A percentile compares a stretch with the other conserved stretches of the same genome.
Conservation (phyloP, 2,797 vertebrate species). For the Dermochelys coriacea region DNA sequence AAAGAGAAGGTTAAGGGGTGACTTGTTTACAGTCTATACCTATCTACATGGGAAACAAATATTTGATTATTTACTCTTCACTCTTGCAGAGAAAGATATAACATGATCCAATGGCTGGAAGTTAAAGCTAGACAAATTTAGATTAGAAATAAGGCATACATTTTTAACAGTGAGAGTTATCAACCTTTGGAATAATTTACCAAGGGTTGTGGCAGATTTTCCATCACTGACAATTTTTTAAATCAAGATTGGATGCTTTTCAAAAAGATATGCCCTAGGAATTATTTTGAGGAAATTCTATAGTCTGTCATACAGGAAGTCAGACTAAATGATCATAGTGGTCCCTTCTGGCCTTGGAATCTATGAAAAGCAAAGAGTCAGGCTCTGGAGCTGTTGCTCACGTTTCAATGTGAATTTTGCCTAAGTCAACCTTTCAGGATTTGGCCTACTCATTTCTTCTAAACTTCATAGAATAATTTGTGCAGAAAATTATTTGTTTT, state of each 20-base stretch:
- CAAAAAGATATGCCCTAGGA: not conserved
- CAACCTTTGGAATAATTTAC: not conserved
- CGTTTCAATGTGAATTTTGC: not conserved
- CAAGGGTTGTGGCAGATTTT: not conserved
- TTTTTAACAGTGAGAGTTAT: not conserved
- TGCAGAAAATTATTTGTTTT: not conserved
- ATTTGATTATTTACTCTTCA: not conserved
- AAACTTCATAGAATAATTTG: not conserved
- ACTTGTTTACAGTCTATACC: not conserved
- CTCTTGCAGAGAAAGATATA: not conserved
- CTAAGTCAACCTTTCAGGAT: not conserved
- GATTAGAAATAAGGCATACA: not conserved
- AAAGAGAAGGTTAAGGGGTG: not conserved
- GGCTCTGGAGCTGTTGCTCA: not conserved
- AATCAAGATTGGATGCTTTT: not conserved
- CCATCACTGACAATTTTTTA: not conserved
- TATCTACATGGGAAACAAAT: not conserved
- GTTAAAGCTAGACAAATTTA: not conserved
- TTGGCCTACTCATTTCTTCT: not conserved
- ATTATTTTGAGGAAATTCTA: not conserved
- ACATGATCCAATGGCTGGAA: not conserved
- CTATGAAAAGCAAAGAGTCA: not conserved
- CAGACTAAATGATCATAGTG: not conserved
- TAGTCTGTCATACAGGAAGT: not conserved
- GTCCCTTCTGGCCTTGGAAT: not conserved